These are phyloP conservation scores for Dendrolimus punctatus DNA, from an alignment of 1,140 invertebrate genomes.

Conservation along the genomic window DNA sequence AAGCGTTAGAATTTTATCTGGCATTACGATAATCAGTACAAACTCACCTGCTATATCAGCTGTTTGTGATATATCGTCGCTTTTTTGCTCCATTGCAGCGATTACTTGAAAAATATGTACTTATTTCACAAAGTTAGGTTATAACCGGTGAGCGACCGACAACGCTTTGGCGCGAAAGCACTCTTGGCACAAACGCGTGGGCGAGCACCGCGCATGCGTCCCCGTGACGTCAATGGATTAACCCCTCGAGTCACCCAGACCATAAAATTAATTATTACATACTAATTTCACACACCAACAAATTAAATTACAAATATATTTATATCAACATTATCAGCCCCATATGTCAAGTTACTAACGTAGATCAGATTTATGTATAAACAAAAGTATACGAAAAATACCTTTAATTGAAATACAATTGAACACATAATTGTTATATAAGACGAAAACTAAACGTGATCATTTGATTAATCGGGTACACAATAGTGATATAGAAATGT, in stretches of 20 bases:
- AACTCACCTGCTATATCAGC: constrained; percentile 43
- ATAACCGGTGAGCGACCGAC: constrained; percentile 39
- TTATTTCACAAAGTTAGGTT: constrained; percentile 37
- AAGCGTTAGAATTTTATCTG: constrained; percentile 10
- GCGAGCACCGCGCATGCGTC: constrained; percentile 53
- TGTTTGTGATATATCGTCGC: constrained; percentile 25
- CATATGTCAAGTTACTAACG: too few relatives aligned
- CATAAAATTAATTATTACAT: not conserved
- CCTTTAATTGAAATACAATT: too few relatives aligned
- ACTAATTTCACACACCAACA: not conserved
- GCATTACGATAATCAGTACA: constrained; percentile 4
- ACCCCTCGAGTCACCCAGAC: constrained; percentile 24
- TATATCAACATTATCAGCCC: too few relatives aligned
- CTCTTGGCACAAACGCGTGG: constrained; percentile 32
- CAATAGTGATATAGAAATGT: constrained; percentile 4
- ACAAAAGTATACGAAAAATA: too few relatives aligned
- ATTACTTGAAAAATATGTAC: constrained; percentile 1
- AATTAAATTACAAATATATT: too few relatives aligned
- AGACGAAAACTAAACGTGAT: not conserved
- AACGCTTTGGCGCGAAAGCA: constrained; percentile 62
- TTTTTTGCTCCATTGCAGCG: constrained; percentile 34
- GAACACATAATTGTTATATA: too few relatives aligned
- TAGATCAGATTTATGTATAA: too few relatives aligned
- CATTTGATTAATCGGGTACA: not conserved
- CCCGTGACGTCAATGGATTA: constrained; percentile 39